phyloP scores from a whole-genome alignment of 2,888 invertebrate genomes.

The Ophion costatus region DNA sequence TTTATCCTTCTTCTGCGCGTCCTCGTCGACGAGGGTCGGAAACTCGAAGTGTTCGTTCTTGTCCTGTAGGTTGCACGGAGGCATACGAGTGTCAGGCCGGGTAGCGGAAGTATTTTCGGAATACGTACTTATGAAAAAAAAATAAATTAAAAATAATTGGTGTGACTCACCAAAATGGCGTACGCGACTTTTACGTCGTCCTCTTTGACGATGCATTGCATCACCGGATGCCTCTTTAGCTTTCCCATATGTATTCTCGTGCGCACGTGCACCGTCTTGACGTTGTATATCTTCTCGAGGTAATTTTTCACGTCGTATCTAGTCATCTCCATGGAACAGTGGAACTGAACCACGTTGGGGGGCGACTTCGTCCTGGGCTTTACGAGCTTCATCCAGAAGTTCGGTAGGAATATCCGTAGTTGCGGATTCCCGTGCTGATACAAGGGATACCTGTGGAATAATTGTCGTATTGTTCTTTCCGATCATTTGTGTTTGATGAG shows the following conservation, averaged over 20 bases:
- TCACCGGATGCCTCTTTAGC: slow-evolving; percentile 86
- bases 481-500: not conserved
- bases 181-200: slow-evolving; percentile 93
- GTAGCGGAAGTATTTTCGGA: not conserved
- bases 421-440: slow-evolving; percentile 98
- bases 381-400: slow-evolving; percentile 98
- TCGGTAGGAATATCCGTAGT: slow-evolving; percentile 95
- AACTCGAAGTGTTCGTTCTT: slow-evolving; percentile 89
- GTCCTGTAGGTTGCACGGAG: slow-evolving; percentile 85
- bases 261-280: slow-evolving; percentile 91
- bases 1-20: slow-evolving; percentile 83
- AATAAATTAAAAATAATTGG: slow-evolving; percentile 23
- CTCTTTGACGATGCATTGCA: slow-evolving; percentile 90
- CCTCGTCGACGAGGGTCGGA: slow-evolving; percentile 89
- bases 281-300: slow-evolving; percentile 96
- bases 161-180: slow-evolving; percentile 88
- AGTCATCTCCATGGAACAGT: slow-evolving; percentile 98
- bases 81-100: not conserved
- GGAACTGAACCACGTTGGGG: slow-evolving; percentile 93
- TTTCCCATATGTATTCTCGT: slow-evolving; percentile 90
- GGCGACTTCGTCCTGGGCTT: slow-evolving; percentile 88
- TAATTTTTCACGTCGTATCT: slow-evolving; percentile 95
- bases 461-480: not conserved
- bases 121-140: slow-evolving; percentile 13
- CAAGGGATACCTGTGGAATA: slow-evolving; percentile 91